Conservation (phyloP, 2,113 vertebrate genomes). For the Bubalus kerabau region DNA sequence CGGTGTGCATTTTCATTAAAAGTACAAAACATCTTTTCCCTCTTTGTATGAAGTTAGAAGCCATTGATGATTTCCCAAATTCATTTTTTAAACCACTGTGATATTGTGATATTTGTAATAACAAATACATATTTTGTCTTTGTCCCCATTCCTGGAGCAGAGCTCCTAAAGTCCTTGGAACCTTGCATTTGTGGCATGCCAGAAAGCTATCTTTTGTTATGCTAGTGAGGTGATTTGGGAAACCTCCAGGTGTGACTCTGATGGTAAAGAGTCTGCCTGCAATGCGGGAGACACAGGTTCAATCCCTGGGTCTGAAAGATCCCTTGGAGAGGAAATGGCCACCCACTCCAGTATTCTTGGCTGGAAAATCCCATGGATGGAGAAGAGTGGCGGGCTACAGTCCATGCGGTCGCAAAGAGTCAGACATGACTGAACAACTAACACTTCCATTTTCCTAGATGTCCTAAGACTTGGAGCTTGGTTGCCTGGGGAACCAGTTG, state of each 20-base stretch:
- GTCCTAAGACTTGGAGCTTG: background rate
- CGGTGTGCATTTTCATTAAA: background rate
- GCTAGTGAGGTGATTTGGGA: background rate
- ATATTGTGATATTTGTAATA: background rate
- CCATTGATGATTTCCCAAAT: background rate
- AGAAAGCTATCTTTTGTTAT: background rate
- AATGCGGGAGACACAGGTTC: background rate
- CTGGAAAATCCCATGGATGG: background rate
- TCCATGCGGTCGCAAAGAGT: background rate
- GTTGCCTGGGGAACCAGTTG: background rate
- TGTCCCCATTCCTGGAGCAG: background rate
- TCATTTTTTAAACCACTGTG: background rate
- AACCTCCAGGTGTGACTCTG: background rate
- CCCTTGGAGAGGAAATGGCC: background rate
- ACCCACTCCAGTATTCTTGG: background rate
- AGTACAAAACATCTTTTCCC: background rate
- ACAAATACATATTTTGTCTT: background rate
- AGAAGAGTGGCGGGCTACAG: background rate
- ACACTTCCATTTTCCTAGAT: background rate
- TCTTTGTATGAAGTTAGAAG: background rate
- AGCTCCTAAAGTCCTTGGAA: background rate
- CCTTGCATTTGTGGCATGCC: rapidly evolving
- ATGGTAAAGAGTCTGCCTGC: background rate
- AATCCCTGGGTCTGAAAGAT: background rate
- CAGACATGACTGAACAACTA: background rate